These are phyloP conservation scores for Tanypteryx hageni DNA, from an alignment of 2,888 invertebrate genomes.

Conservation along the genomic window DNA sequence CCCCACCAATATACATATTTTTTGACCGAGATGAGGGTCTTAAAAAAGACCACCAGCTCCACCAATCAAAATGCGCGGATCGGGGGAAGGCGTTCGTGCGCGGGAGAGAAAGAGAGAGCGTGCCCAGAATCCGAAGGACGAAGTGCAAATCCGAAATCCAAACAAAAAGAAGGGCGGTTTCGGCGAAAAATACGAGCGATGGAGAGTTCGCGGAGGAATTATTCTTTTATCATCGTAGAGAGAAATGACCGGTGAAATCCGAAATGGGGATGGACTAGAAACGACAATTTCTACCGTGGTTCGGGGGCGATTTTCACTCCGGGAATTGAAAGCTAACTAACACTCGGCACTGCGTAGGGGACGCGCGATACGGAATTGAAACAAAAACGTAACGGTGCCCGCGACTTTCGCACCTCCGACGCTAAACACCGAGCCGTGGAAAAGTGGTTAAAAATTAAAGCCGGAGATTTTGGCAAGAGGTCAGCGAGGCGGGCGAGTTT, in stretches of 20 bases:
- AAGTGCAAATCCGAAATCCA: not conserved
- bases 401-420: no score
- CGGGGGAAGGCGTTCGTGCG: not conserved
- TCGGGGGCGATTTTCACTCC: no score
- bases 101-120: not conserved
- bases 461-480: no score
- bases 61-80: slow-evolving; percentile 28
- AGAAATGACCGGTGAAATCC: not conserved
- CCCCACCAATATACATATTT: not conserved
- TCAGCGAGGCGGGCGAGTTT: no score
- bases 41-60: not conserved
- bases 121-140: slow-evolving; percentile 24
- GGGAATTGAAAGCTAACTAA: no score
- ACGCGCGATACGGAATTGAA: no score
- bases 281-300: no score
- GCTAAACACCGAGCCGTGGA: no score
- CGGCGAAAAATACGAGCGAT: not conserved
- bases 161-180: not conserved
- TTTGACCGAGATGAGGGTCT: not conserved
- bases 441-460: no score
- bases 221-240: not conserved
- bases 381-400: no score
- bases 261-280: not conserved
- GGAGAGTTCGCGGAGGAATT: not conserved
- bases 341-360: no score